Evolutionary conservation across 2,888 invertebrate species (phyloP).

Genomic region (Athalia rosae): DNA sequence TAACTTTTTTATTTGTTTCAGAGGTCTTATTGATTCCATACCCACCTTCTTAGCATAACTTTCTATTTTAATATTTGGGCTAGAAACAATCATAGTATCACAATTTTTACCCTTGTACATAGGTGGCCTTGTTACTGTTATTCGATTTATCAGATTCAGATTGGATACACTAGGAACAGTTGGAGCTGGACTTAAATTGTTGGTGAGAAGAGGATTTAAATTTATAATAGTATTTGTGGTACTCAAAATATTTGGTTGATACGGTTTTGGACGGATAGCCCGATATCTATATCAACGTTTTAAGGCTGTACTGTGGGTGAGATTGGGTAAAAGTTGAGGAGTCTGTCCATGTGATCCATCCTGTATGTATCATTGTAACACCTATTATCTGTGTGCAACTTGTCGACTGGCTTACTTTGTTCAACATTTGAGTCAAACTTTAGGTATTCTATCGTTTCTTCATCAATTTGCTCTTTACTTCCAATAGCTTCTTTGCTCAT

Average conservation of each 20-base stretch:
- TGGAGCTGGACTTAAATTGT: neutral
- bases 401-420: conserved; percentile 4
- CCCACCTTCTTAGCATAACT: neutral
- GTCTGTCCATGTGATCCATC: neutral
- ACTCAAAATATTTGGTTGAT: conserved; percentile 1
- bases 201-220: neutral
- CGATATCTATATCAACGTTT: conserved; percentile 1
- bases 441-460: conserved; percentile 52
- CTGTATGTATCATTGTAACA: neutral
- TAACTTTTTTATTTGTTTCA: neutral
- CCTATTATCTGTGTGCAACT: neutral
- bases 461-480: conserved; percentile 47
- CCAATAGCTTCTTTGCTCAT: neutral
- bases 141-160: conserved; percentile 8
- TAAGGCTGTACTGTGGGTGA: neutral
- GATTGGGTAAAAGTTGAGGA: neutral
- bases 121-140: neutral
- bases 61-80: conserved; percentile 1
- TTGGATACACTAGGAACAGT: conserved; percentile 6
- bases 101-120: neutral
- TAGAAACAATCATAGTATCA: neutral
- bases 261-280: conserved; percentile 30
- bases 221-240: neutral
- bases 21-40: neutral
- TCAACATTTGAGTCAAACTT: conserved; percentile 53